Conservation (phyloP, 2,797 vertebrate genomes). For the Pempheris klunzingeri region DNA sequence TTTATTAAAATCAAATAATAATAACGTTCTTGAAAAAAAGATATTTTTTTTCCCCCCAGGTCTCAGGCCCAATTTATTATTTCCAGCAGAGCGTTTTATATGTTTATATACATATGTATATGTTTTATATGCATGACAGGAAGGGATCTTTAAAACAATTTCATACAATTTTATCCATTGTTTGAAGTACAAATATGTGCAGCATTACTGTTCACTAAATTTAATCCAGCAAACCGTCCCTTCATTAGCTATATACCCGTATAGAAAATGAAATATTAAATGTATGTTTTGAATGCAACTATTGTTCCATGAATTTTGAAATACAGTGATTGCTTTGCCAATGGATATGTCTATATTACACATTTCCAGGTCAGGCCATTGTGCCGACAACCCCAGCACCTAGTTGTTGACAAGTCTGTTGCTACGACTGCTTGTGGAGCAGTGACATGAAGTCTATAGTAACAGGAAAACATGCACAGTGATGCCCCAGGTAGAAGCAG, state of each 20-base stretch:
- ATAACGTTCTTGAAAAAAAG: too few relatives aligned
- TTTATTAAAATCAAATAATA: too few relatives aligned
- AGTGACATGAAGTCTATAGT: not conserved
- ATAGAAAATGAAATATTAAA: not conserved
- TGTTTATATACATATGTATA: too few relatives aligned
- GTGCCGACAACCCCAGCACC: not conserved
- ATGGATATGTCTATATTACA: not conserved
- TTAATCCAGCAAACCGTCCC: too few relatives aligned
- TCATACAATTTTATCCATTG: not conserved
- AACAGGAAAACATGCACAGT: conserved; percentile 10
- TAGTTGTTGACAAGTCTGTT: too few relatives aligned
- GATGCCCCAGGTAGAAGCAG: not conserved
- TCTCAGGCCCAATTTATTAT: too few relatives aligned
- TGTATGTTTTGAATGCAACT: not conserved
- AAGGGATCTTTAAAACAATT: not conserved
- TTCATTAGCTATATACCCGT: too few relatives aligned
- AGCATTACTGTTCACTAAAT: not conserved
- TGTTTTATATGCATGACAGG: too few relatives aligned
- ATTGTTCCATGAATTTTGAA: not conserved
- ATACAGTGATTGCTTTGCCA: not conserved
- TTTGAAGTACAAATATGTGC: not conserved
- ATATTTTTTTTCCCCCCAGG: too few relatives aligned
- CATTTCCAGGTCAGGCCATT: not conserved
- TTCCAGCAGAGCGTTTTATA: too few relatives aligned
- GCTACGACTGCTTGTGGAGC: too few relatives aligned